Evolutionary conservation across 2,113 vertebrate genomes (phyloP).

Genomic region (Laticauda laticaudata): DNA sequence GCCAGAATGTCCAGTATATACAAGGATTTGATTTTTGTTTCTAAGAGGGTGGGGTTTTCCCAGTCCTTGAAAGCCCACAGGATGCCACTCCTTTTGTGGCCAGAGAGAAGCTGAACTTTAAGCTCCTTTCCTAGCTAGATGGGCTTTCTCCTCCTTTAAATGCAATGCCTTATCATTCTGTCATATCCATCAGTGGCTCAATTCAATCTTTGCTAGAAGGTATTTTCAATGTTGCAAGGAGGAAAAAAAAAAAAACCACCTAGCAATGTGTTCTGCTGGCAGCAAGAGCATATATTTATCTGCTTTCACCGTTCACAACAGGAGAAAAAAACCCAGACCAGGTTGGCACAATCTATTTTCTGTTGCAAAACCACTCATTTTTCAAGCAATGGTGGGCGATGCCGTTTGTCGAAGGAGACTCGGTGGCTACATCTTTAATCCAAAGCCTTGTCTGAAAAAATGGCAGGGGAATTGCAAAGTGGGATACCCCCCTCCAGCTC

Average conservation of each 20-base stretch:
- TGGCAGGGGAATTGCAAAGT: not conserved
- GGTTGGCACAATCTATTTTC: not conserved
- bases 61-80: not conserved
- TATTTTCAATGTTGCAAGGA: not conserved
- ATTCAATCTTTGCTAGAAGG: not conserved
- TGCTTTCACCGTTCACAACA: not conserved
- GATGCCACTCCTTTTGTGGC: not conserved
- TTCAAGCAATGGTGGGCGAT: not conserved
- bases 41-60: no score
- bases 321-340: not conserved
- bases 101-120: not conserved
- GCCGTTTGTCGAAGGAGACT: not conserved
- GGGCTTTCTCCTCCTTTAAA: slow-evolving; percentile 20
- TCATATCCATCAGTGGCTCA: slow-evolving; percentile 22
- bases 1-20: not conserved
- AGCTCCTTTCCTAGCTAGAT: not conserved
- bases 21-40: not conserved
- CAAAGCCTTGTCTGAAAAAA: not conserved
- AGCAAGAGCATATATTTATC: slow-evolving; percentile 12
- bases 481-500: not conserved
- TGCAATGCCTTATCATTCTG: not conserved
- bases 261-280: not conserved
- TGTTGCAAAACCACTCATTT: accelerated
- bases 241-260: not conserved
- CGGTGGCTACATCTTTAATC: accelerated